Base-by-base conservation (phyloP, 2,888 invertebrate genomes). In the Dasypolia templi region DNA sequence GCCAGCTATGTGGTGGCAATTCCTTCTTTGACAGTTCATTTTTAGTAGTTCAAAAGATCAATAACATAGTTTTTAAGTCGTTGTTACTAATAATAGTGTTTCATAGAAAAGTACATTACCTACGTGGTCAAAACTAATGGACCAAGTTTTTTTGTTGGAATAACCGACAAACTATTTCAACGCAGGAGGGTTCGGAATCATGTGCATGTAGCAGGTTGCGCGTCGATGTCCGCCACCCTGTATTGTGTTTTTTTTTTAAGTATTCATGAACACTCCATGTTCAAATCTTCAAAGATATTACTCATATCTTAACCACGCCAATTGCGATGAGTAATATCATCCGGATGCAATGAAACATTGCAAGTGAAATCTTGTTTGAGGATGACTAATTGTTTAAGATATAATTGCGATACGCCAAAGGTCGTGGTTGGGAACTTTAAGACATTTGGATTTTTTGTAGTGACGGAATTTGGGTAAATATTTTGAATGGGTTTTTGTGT, bases 321-420 rank as follows among this genome's bases (percentile, higher is more conserved):
- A 79, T 77, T 86, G 77, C 79, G 81, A 79, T 89, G 89, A 89
- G 84, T 88, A 88, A 90, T 71, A 80, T 72, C 46, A 83, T 84
- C 85, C 89, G 88, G 85, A 85, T 83, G 84, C 77, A 86, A 84
- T 82, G 81, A 73, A 75, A 74, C 75, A 72, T 84, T 80, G 77
- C 69, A 63, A 83, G 79, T 68, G 84, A 86, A 86, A 87, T 83
- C 85, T 81, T 22, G 49, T 29, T 64, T 42, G 58, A 77, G 75
- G 46, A 67, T 86, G 86, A 86, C 75, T 86, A 86, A 86, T 87
- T 75, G 78, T 77, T 56, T 22, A 4, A 85, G 75, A 75, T 79
- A 75, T 77, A 81, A 85, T 83, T 85, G 63, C 61, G 77, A 79
- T 78, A 75, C 44, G 51, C 12, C 17, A 68, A 80, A 80, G 80